Conservation (phyloP, 2,797 vertebrate genomes). For the Spondyliosoma cantharus region DNA sequence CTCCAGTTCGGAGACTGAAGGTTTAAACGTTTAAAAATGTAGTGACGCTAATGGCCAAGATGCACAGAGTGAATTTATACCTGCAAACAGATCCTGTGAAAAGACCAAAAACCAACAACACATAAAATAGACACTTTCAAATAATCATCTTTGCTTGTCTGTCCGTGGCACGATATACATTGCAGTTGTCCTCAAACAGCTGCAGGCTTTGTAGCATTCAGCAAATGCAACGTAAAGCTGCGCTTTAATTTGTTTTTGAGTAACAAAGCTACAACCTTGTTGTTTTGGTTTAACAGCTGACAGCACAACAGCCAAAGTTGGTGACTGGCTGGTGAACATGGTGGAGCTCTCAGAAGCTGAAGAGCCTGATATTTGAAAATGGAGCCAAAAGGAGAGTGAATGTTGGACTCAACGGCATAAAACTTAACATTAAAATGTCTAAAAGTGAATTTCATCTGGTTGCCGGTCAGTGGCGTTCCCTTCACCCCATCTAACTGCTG, state of each 20-base stretch:
- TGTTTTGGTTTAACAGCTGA: neutral
- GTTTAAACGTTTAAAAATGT: neutral
- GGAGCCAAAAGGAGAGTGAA: too few relatives aligned
- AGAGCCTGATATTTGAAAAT: too few relatives aligned
- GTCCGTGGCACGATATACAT: neutral
- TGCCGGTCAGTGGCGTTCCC: too few relatives aligned
- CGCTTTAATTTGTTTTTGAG: neutral
- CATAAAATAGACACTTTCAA: neutral
- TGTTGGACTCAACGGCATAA: too few relatives aligned
- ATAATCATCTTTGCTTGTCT: too few relatives aligned
- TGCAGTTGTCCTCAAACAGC: neutral
- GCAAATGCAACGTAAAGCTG: neutral
- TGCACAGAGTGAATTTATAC: neutral
- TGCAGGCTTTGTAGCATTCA: neutral
- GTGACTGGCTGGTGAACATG: too few relatives aligned
- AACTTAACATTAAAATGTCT: too few relatives aligned
- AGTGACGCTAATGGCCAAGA: neutral
- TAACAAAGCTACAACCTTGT: neutral
- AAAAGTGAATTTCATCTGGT: too few relatives aligned
- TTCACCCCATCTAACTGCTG: too few relatives aligned
- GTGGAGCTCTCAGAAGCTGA: too few relatives aligned
- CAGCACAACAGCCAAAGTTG: too few relatives aligned
- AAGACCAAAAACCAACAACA: neutral
- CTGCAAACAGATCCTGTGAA: slow-evolving; percentile 1
- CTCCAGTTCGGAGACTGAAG: neutral